These are phyloP conservation scores for Ardeotis arabs DNA, from an alignment of 2,113 vertebrate species.

Conservation along the genomic window DNA sequence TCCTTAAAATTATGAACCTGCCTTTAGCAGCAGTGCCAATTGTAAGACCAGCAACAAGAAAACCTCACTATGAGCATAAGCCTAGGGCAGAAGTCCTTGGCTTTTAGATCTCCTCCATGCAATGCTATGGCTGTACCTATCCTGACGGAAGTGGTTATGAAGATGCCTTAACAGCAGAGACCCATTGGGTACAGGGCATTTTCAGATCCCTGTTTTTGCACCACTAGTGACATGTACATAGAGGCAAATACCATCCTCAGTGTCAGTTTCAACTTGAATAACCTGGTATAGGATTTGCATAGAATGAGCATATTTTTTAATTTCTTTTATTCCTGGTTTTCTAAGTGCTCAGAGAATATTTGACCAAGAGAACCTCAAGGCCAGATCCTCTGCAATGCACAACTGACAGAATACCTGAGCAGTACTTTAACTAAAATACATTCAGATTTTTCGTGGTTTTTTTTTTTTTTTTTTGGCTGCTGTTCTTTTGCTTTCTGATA, in stretches of 20 bases:
- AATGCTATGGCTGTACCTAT: background rate
- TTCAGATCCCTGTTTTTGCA: background rate
- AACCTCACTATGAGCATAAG: background rate
- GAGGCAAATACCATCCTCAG: background rate
- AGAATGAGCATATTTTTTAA: background rate
- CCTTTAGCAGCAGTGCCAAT: background rate
- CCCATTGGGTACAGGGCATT: rapidly evolving
- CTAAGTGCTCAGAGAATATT: background rate
- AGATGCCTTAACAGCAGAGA: background rate
- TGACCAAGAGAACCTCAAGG: background rate
- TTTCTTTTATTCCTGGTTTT: background rate
- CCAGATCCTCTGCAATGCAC: background rate
- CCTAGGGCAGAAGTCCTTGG: background rate
- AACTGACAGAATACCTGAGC: background rate
- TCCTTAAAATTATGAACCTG: background rate
- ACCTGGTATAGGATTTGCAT: background rate
- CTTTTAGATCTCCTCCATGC: background rate
- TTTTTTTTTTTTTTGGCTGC: background rate
- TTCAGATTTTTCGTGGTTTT: background rate
- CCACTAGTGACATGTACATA: rapidly evolving
- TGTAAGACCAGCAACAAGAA: background rate
- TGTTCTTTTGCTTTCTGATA: background rate
- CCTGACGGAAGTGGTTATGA: background rate
- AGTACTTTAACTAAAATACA: background rate
- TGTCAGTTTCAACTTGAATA: background rate